A percentile compares a stretch with the other conserved stretches of the same genome.
Evolutionary conservation across 2,113 vertebrate species (phyloP).

Genomic region (Okapia johnstoni): DNA sequence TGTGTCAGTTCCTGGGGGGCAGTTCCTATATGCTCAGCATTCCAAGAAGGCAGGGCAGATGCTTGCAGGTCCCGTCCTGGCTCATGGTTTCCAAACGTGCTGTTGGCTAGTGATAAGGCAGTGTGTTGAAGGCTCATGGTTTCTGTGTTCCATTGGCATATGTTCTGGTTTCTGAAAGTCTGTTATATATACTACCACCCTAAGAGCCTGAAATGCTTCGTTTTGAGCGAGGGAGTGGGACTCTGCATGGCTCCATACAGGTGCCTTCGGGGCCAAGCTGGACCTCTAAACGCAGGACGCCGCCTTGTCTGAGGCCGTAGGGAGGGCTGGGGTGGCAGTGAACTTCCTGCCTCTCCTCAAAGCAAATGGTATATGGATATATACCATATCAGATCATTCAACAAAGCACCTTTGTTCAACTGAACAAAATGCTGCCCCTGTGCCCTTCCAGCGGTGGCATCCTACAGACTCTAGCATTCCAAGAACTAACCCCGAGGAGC

Average conservation of each 20-base stretch:
- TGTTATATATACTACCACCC: not conserved
- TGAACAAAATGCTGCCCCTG: not conserved
- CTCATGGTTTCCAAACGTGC: not conserved
- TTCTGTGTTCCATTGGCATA: not conserved
- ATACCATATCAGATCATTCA: not conserved
- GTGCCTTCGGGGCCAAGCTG: not conserved
- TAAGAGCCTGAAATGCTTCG: not conserved
- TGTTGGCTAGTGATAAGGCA: not conserved
- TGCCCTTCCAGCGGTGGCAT: not conserved
- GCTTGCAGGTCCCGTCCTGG: not conserved
- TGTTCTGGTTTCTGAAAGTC: not conserved
- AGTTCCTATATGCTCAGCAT: not conserved
- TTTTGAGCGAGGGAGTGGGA: not conserved
- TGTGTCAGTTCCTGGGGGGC: not conserved
- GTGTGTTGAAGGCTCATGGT: not conserved
- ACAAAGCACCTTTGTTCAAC: not conserved
- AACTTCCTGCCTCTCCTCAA: not conserved
- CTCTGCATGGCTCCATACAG: not conserved
- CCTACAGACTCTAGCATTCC: not conserved
- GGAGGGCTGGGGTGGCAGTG: not conserved
- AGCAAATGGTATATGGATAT: not conserved
- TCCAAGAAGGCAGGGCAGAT: not conserved
- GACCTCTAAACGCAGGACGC: not conserved
- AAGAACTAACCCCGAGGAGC: not conserved
- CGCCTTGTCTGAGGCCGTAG: not conserved